A percentile compares a stretch with the other conserved stretches of the same genome.
These are phyloP conservation scores for Vireo griseus DNA, from an alignment of 2,797 vertebrate species.

Conservation along the genomic window DNA sequence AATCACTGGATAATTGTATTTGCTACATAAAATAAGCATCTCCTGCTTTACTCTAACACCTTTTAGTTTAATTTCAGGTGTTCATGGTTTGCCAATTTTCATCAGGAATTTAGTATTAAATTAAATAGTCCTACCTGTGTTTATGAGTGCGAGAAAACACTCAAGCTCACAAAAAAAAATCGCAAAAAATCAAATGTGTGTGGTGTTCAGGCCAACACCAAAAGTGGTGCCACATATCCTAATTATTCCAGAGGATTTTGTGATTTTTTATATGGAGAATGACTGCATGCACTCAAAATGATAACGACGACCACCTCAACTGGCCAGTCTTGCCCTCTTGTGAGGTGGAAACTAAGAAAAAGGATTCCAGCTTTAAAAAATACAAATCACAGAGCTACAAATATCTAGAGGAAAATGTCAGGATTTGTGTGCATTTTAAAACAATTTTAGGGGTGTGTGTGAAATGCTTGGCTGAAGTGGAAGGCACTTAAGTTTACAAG, in stretches of 20 bases:
- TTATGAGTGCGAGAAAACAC: not conserved
- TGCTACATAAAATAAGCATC: not conserved
- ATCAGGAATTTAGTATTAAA: not conserved
- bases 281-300: not conserved
- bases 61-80: not conserved
- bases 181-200: accelerated
- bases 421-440: not conserved
- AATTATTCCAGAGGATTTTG: not conserved
- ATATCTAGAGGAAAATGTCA: not conserved
- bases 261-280: not conserved
- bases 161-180: not conserved
- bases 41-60: not conserved
- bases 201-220: not conserved
- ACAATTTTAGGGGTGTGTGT: not conserved
- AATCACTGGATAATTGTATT: not conserved
- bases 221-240: not conserved
- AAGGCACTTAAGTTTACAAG: not conserved
- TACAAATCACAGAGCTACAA: not conserved
- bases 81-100: not conserved
- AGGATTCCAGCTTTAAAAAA: not conserved
- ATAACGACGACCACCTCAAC: not conserved
- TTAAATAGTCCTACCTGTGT: not conserved
- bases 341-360: not conserved
- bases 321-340: not conserved
- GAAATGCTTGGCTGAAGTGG: not conserved